Base-by-base conservation (phyloP, 2,888 invertebrate genomes). In the Amphipoea lucens region DNA sequence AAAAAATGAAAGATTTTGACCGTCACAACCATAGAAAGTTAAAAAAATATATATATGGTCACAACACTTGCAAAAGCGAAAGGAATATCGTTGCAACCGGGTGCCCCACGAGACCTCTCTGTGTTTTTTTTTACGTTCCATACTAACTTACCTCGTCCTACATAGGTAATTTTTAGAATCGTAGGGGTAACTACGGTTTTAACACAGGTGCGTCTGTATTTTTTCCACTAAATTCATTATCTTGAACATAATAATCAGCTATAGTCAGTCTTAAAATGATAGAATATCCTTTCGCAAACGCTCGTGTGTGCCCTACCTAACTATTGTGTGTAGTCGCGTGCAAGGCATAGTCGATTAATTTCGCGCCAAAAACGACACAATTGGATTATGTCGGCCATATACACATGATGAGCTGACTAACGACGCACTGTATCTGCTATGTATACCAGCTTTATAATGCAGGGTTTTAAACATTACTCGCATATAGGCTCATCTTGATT, bases 351-450 rank as follows among this genome's bases (percentile, higher is more conserved):
- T 92, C 92, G 93, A 94, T 95, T 94, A 95, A 92, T 91, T 90
- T 82, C 91, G 90, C 85, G 86, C 95, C 96, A 92, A 95, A 96
- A 94, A 92, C 89, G 93, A 92, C 90, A 94, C 95, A 94, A 96
- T 95, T 91, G 95, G 91, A 88, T 90, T 91, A 88, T 90, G 86
- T 87, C 87, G 79, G 84, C 94, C 93, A 92, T 94, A 87, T 93
- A 92, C 72, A 91, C 85, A 76, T 60, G 57, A 57, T 57, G n/a
- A 60, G 23, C 57, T n/a, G 57, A n/a, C n/a, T 92, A 93, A 92
- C 91, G 90, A 90, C 88, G 48, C 62, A 80, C 69, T 85, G 79
- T 74, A 78, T 57, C 66, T 66, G 68, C 14, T 45, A 12, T 65
- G 68, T 74, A 74, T 69, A 73, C 62, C 67, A 71, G 6, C 23